Evolutionary conservation across 2,113 vertebrate species (phyloP).

Genomic region (Heteronetta atricapilla): DNA sequence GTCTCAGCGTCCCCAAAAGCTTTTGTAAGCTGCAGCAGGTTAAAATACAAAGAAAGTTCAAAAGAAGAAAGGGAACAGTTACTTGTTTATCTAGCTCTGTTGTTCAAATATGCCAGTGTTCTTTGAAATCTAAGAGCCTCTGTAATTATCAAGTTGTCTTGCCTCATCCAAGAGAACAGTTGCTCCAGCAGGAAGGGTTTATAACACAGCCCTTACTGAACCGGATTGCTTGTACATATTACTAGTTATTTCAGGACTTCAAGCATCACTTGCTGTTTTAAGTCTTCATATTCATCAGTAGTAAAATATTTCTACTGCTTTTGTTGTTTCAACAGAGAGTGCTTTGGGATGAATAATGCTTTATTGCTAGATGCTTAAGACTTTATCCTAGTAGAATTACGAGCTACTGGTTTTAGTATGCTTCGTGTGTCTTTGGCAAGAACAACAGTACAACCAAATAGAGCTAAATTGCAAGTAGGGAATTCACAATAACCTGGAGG

Average conservation of each 20-base stretch:
- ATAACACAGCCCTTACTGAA: not conserved
- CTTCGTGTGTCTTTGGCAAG: not conserved
- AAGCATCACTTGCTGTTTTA: not conserved
- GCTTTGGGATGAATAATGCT: not conserved
- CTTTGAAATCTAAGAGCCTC: not conserved
- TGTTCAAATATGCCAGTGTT: not conserved
- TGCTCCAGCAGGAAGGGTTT: not conserved
- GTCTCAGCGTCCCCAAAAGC: not conserved
- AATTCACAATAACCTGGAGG: not conserved
- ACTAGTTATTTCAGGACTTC: not conserved
- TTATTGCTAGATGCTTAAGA: not conserved
- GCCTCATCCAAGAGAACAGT: not conserved
- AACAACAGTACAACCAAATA: not conserved
- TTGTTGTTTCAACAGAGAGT: not conserved
- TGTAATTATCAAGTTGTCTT: not conserved
- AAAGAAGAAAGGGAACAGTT: not conserved
- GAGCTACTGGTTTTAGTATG: not conserved
- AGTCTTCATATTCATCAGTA: not conserved
- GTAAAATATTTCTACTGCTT: not conserved
- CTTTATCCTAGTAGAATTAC: not conserved
- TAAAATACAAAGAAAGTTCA: not conserved
- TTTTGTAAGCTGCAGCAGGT: not conserved
- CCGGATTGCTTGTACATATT: not conserved
- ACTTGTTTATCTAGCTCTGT: not conserved
- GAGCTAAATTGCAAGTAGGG: not conserved